Base-by-base conservation (phyloP, 2,113 vertebrate genomes). In the Alethe castanea region DNA sequence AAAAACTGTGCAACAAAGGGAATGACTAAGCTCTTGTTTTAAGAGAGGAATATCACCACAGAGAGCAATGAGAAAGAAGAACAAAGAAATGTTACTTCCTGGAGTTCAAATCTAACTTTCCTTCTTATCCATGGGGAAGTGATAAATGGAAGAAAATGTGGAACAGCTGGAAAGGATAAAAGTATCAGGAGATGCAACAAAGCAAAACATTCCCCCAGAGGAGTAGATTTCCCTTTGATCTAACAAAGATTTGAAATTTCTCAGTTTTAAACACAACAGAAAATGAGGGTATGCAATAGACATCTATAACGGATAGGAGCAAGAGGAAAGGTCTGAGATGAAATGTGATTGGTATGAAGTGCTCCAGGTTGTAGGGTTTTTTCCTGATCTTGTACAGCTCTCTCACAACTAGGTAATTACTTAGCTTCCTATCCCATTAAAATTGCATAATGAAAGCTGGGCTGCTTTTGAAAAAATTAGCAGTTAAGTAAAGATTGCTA, bases 171-270 rank as follows among this genome's bases (percentile, higher is more conserved):
- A 80, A 94, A 92, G 61, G 35, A 74, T 42, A 79, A 73, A 91
- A 94, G 67, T 74, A 82, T 20, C 84, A 94, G 47, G 79, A 94
- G 59, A 86, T 38, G 67, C 22, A 93, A 92, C 64, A 92, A 90
- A 88, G 52, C 44, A 74, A 81, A 92, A 78, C 28, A 60, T 48
- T 56, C 29, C 25, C 67, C 67, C 40, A 53, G 67, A 78, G 83
- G 82, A 94, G 67, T 1, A 81, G 31, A 44, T 24, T 86, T 95
- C 44, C 31, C 69, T 96, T 94, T 94, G 76, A 92, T 96, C 52
- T 78, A 73, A 73, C 28, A 57, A 70, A 78, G 26, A 79, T 52
- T 38, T 79, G 35, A 87, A 90, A 78, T 74, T 28, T 52, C 36
- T 81, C 81, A 80, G 22, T 86, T 88, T 91, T 80, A 89, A 92